These are phyloP conservation scores for Dasypolia templi DNA, from an alignment of 2,888 invertebrate species.

Conservation along the genomic window DNA sequence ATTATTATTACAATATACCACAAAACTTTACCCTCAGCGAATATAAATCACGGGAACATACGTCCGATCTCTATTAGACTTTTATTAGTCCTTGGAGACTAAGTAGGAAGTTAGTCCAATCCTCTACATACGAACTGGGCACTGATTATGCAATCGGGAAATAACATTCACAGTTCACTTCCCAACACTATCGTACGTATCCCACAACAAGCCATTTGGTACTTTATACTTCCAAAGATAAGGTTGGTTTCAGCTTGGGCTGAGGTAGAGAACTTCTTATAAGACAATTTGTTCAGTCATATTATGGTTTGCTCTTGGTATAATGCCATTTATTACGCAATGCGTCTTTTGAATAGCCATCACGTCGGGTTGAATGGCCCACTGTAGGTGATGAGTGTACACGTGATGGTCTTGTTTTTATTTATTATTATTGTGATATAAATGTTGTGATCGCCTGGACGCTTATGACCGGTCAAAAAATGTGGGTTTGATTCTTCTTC, in stretches of 20 bases:
- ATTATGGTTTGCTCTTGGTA: constrained; percentile 44
- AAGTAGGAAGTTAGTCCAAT: constrained; percentile 43
- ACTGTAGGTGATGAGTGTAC: constrained; percentile 37
- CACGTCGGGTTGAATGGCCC: constrained; percentile 40
- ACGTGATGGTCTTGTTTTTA: not conserved
- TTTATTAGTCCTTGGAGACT: constrained; percentile 39
- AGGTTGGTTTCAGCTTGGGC: constrained; percentile 4
- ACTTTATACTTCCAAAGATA: rapidly evolving
- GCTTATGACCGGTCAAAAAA: not conserved
- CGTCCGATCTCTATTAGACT: constrained; percentile 44
- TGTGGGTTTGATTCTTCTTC: too few species aligned
- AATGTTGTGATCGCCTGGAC: too few species aligned
- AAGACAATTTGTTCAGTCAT: constrained; percentile 56
- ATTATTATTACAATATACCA: not conserved
- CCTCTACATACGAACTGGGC: constrained; percentile 13
- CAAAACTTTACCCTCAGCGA: constrained; percentile 11
- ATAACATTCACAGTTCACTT: constrained; percentile 39
- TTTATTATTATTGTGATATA: not conserved
- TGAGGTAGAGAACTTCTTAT: constrained; percentile 2
- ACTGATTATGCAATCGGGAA: constrained; percentile 56
- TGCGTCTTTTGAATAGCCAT: constrained; percentile 57
- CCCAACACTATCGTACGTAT: constrained; percentile 18
- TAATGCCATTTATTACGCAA: constrained; percentile 60
- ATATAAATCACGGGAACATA: constrained; percentile 44
- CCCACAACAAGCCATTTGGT: not conserved